Evolutionary conservation across 2,797 vertebrate genomes (phyloP).

Genomic region (Gila robusta): DNA sequence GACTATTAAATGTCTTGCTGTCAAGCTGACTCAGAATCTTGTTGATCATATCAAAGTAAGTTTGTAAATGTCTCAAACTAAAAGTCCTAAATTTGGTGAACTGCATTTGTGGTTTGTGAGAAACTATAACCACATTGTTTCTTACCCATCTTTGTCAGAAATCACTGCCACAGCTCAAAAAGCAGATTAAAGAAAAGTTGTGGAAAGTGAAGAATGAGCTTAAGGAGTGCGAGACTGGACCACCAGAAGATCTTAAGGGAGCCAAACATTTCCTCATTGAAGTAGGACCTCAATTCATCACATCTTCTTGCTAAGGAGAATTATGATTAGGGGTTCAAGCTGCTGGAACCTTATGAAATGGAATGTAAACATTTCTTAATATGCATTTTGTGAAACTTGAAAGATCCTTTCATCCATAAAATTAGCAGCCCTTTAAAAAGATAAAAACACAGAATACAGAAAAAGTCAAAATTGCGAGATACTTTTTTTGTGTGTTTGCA

Average conservation of each 20-base stretch:
- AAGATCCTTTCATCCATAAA: background rate
- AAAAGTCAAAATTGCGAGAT: too few relatives aligned
- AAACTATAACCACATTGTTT: background rate
- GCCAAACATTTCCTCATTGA: slow-evolving; percentile 30
- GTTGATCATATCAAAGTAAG: slow-evolving; percentile 79
- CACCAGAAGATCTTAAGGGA: slow-evolving; percentile 33
- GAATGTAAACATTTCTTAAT: background rate
- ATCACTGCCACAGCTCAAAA: slow-evolving; percentile 46
- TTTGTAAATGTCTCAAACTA: background rate
- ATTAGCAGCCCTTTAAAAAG: background rate
- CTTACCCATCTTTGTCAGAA: slow-evolving; percentile 26
- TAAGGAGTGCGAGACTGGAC: slow-evolving; percentile 38
- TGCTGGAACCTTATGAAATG: background rate
- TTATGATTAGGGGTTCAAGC: background rate
- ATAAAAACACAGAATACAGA: too few relatives aligned
- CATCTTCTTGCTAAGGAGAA: background rate
- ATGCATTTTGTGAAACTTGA: background rate
- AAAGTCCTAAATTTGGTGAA: background rate
- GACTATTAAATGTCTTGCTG: slow-evolving; percentile 73
- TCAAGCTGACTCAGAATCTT: slow-evolving; percentile 76
- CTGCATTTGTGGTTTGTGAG: background rate
- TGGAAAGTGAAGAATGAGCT: slow-evolving; percentile 33
- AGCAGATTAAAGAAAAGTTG: slow-evolving; percentile 37
- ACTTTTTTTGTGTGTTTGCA: too few relatives aligned
- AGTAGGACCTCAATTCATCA: background rate